Base-by-base conservation (phyloP, 1,140 invertebrate species). In the Pissodes strobi region DNA sequence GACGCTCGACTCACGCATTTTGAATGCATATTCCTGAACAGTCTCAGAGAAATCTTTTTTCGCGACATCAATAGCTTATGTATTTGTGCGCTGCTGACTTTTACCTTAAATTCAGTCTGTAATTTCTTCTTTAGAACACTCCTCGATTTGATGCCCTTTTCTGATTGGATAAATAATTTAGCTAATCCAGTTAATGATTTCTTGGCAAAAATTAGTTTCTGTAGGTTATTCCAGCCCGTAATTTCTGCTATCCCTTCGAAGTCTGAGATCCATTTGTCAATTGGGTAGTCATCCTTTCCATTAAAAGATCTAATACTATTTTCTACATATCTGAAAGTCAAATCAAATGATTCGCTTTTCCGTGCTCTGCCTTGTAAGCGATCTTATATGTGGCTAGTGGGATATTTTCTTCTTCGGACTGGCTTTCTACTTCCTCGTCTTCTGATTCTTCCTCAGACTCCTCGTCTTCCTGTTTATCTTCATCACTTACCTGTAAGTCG, bases 181-280 rank as follows among this genome's bases (percentile, higher is more conserved):
- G 69, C 66, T 18, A 64, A 23, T 9, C 69, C 69, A 49, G 3
- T 5, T n/a, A 72, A 53, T n/a, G 49, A 64, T 34, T 66, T 59
- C 62, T 72, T 71, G 1, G 64, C 68, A 51, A 62, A 72, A 17
- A 73, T 48, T 30, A 68, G 51, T 49, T 70, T 73, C 30, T 73
- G 72, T 9, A 73, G 38, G 27, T 68, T 64, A 21, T 52, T 62
- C 68, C 68, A 73, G 12, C 37, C 45, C 9, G 62, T 37, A 9
- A 70, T 25, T 19, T 22, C 38, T 2, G 69, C 65, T 12, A 41
- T 62, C 30, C 72, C 70, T 38, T 74, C 70, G 48, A 74, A 72
- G 25, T 74, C 72, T 0, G 43, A 22, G 5, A 74, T 48, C 69
- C 69, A 72, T 37, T 53, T 64, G 37, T 43, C 22, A 1, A 71